A percentile compares a stretch with the other conserved stretches of the same genome.
These are phyloP conservation scores for Drosophila setifemur DNA, from an alignment of 1,140 invertebrate genomes.

Conservation along the genomic window DNA sequence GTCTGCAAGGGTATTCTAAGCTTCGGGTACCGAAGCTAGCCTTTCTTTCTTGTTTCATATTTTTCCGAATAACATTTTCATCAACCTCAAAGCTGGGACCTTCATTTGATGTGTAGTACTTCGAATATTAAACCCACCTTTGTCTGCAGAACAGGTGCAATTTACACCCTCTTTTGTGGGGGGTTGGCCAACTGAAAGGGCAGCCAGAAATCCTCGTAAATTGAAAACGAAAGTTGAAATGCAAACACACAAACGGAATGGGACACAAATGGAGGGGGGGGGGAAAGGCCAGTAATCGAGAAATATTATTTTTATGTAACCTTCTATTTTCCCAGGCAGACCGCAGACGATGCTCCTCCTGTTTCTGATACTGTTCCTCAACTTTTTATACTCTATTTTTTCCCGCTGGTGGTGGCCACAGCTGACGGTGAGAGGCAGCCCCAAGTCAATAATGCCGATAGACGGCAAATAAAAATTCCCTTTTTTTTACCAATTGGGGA, in stretches of 20 bases:
- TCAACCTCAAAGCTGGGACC: neutral
- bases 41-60: neutral
- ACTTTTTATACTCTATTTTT: neutral
- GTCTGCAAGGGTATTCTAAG: no score
- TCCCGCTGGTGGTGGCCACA: conserved; percentile 51
- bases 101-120: no score
- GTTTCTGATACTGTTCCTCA: neutral
- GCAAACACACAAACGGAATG: conserved; percentile 35
- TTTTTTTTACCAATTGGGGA: conserved; percentile 20
- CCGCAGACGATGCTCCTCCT: conserved; percentile 28
- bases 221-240: conserved; percentile 75
- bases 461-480: conserved; percentile 70
- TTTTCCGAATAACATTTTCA: neutral
- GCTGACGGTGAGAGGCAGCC: conserved; percentile 46
- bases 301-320: conserved; percentile 72
- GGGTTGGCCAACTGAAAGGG: conserved; percentile 16
- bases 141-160: conserved; percentile 70
- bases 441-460: conserved; percentile 75
- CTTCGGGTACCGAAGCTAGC: no score
- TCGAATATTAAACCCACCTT: no score
- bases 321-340: conserved; percentile 17
- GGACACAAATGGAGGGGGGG: neutral
- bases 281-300: conserved; percentile 10
- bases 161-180: conserved; percentile 65
- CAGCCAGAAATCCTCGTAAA: conserved; percentile 55